A percentile compares a stretch with the other conserved stretches of the same genome.
Conservation (phyloP, 2,113 vertebrate genomes). For the Percina caprodes region DNA sequence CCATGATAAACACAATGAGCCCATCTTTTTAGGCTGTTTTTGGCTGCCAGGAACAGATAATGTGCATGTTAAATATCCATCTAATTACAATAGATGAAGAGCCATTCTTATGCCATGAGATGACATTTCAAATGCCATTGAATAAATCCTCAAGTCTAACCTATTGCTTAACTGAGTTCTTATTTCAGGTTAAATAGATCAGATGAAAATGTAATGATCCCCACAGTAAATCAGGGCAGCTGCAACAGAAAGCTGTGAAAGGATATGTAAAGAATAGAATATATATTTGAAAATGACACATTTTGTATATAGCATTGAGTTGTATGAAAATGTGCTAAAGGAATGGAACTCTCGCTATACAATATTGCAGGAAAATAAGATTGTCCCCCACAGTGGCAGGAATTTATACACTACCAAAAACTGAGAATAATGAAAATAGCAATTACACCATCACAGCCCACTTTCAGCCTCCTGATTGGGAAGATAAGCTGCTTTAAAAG, state of each 20-base stretch:
- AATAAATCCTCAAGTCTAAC: slow-evolving; percentile 66
- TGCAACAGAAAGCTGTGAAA: background rate
- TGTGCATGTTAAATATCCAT: slow-evolving; percentile 79
- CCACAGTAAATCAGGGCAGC: background rate
- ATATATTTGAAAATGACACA: background rate
- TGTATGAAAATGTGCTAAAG: background rate
- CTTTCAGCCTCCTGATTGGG: background rate
- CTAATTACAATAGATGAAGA: slow-evolving; percentile 74
- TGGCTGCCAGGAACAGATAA: slow-evolving; percentile 73
- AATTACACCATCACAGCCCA: background rate
- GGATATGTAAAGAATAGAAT: background rate
- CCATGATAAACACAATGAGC: slow-evolving; percentile 55
- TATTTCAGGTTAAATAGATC: slow-evolving; percentile 59
- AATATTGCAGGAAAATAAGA: background rate
- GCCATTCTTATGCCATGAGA: slow-evolving; percentile 58
- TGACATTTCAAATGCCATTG: slow-evolving; percentile 80
- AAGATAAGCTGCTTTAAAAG: background rate
- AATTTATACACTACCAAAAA: background rate
- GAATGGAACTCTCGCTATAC: background rate
- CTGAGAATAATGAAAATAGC: background rate
- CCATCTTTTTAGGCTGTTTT: slow-evolving; percentile 64
- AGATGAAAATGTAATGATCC: slow-evolving; percentile 47
- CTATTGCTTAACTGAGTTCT: slow-evolving; percentile 45
- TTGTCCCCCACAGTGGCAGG: background rate
- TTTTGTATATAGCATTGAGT: no score